Base-by-base conservation (phyloP, 2,113 vertebrate species). In the Calyptomena viridis region DNA sequence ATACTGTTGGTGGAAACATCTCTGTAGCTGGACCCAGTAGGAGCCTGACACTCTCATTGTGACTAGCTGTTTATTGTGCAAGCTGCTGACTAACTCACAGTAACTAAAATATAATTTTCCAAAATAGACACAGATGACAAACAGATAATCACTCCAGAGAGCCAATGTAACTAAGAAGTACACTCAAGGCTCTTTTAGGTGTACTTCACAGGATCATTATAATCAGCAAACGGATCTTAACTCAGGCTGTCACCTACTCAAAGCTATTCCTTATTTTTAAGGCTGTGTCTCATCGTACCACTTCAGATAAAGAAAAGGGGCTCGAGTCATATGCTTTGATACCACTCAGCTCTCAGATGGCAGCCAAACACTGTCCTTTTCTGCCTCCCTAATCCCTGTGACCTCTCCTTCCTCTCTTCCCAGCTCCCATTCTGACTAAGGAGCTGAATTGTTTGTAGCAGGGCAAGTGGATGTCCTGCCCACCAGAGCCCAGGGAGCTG, bases 171-270 rank as follows among this genome's bases (percentile, higher is more conserved):
- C 11, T 25, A 94, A 64, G 84, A 83, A 84, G 87, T 80, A 96
- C 89, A 89, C 96, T 97, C 83, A 96, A 97, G 89, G 63, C 81
- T 91, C 60, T 68, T 85, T 63, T 63, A 97, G 96, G 96, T 93
- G 91, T 96, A 95, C 97, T 97, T 98, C 96, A 96, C 93, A 96
- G 94, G 71, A 96, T 97, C 94, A 91, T 97, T 96, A 94, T 80
- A 97, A 98, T 97, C 97, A 97, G 96, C 94, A 90, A 96, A 96
- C 39, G 74, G 96, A 97, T 95, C 96, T 94, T 89, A 91, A 91
- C 76, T 80, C 84, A 89, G 86, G 64, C 94, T 96, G 92, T 93
- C 64, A 81, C 85, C 96, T 97, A 90, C 84, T 96, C 91, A 93
- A 71, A 97, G 91, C 87, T 94, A 84, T 94, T 97, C 83, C 96